Percentiles rank a stretch among this genome's conserved stretches.
phyloP scores from a whole-genome alignment of 2,888 invertebrate species.

The Petrophora chlorosata region DNA sequence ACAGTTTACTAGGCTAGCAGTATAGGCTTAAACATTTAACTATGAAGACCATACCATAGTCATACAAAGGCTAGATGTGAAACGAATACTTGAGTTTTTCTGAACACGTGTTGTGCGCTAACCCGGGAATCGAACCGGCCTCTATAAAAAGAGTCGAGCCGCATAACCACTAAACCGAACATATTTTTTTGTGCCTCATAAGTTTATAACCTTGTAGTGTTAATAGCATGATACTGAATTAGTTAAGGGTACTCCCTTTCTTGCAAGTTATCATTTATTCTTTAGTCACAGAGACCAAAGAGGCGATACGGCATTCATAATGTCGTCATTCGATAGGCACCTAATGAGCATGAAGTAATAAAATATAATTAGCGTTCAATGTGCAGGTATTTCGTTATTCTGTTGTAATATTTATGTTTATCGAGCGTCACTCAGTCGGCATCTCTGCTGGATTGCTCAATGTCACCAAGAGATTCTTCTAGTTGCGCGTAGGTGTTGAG shows the following conservation, averaged over 20 bases:
- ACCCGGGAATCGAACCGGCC: too few species aligned
- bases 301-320: constrained; percentile 15
- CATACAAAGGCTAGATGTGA: too few species aligned
- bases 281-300: constrained; percentile 19
- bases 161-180: too few species aligned
- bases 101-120: too few species aligned
- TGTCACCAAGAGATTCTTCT: constrained; percentile 2
- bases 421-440: constrained; percentile 3
- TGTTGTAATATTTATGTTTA: constrained; percentile 11
- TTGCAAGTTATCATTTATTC: constrained; percentile 6
- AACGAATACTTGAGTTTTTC: too few species aligned
- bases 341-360: constrained; percentile 26
- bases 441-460: constrained; percentile 1
- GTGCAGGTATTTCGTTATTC: constrained; percentile 11
- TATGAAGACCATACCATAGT: too few species aligned
- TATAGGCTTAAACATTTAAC: too few species aligned
- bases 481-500: too few species aligned
- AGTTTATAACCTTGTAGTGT: too few species aligned
- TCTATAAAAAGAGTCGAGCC: too few species aligned
- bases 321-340: constrained; percentile 21
- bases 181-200: too few species aligned
- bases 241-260: neutral
- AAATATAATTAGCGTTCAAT: constrained; percentile 20
- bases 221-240: neutral
- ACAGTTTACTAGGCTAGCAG: too few species aligned